These are phyloP conservation scores for Pachycephala philippinensis DNA, from an alignment of 2,113 vertebrate genomes.

Conservation along the genomic window DNA sequence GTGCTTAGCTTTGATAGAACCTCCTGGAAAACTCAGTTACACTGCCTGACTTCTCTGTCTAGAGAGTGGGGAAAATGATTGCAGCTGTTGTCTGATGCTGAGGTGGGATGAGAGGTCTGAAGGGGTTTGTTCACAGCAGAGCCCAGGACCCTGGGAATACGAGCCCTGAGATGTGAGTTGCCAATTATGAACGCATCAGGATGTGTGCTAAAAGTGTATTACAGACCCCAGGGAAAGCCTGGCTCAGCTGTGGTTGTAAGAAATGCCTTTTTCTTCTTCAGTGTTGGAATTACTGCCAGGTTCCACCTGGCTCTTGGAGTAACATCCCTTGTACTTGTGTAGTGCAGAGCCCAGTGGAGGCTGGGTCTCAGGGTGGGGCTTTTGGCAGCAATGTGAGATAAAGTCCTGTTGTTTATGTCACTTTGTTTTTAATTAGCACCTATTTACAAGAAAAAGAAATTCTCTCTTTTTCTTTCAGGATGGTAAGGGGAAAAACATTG, in stretches of 20 bases:
- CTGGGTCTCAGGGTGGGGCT: neutral
- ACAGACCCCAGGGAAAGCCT: neutral
- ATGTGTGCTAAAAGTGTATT: neutral
- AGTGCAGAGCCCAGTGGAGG: neutral
- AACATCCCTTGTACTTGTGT: neutral
- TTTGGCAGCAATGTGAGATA: neutral
- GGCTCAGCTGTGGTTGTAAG: neutral
- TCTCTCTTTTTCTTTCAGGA: neutral
- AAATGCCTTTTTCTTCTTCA: neutral
- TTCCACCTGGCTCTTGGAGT: neutral
- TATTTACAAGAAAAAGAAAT: neutral
- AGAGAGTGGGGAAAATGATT: too few relatives aligned
- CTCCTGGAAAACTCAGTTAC: neutral
- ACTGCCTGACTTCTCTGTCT: neutral
- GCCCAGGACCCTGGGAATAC: neutral
- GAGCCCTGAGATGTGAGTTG: neutral
- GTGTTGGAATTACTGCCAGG: neutral
- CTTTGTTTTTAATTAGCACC: neutral
- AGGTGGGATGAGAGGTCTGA: neutral
- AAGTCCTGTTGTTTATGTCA: neutral
- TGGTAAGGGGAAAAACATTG: neutral
- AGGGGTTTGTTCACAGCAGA: neutral
- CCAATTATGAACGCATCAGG: neutral
- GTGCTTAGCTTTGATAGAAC: neutral
- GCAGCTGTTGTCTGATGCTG: neutral